Conservation (phyloP, 2,113 vertebrate genomes). For the Sciurus niger region DNA sequence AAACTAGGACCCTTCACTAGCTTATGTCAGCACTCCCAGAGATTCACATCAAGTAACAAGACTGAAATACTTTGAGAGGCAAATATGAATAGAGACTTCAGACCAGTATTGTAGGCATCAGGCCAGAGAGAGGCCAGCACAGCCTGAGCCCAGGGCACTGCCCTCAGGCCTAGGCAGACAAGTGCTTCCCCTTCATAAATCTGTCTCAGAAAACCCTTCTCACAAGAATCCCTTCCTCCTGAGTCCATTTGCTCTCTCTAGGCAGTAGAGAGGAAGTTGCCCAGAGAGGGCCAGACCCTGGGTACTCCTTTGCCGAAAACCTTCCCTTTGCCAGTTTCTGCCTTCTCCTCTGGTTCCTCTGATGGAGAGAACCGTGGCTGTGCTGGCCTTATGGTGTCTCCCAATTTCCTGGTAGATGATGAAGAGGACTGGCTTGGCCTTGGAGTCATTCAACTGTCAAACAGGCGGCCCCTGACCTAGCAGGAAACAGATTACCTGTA, state of each 20-base stretch:
- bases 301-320: background rate
- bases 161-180: too few relatives aligned
- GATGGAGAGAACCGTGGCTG: too few relatives aligned
- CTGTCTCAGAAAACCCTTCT: background rate
- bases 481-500: background rate
- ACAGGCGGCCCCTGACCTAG: background rate
- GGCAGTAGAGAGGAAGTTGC: background rate
- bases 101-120: fast-evolving
- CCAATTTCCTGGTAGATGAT: background rate
- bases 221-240: background rate
- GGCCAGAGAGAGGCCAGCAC: background rate
- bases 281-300: background rate
- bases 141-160: background rate
- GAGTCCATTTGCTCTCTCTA: background rate
- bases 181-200: background rate
- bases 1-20: background rate
- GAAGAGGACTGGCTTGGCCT: background rate
- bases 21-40: background rate
- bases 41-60: background rate
- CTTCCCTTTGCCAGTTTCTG: background rate
- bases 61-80: background rate
- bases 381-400: background rate
- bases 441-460: background rate
- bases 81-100: background rate
- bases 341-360: background rate